A percentile compares a stretch with the other conserved stretches of the same genome.
These are phyloP conservation scores for Incurvaria masculella DNA, from an alignment of 2,888 invertebrate species.

Conservation along the genomic window DNA sequence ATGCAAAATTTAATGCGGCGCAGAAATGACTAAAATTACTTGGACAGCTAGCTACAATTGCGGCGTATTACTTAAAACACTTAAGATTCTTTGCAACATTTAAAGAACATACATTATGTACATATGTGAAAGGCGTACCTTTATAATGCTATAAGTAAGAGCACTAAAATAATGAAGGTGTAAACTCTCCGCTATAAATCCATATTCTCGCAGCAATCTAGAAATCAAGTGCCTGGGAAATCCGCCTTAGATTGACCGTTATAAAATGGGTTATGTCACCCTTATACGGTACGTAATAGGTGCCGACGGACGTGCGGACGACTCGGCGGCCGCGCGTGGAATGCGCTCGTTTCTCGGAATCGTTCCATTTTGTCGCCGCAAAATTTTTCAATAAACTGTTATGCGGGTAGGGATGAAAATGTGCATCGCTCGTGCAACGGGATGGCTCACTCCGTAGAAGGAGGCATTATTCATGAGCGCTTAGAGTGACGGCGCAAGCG, in stretches of 20 bases:
- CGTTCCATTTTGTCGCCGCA: constrained; percentile 23
- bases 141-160: too few species aligned
- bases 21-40: too few species aligned
- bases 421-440: neutral
- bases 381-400: constrained; percentile 32
- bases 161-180: neutral
- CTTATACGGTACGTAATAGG: constrained; percentile 26
- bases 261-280: constrained; percentile 41
- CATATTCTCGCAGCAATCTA: constrained; percentile 8
- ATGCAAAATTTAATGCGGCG: too few species aligned
- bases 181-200: neutral
- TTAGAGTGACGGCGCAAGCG: neutral
- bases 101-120: too few species aligned
- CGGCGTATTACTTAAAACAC: too few species aligned
- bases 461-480: too few species aligned
- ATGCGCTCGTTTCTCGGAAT: constrained; percentile 8
- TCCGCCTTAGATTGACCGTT: constrained; percentile 31
- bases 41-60: too few species aligned
- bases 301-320: constrained; percentile 24
- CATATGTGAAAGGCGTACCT: too few species aligned
- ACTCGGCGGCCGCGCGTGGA: constrained; percentile 13
- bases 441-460: neutral
- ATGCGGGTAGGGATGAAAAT: constrained; percentile 16
- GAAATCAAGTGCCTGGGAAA: constrained; percentile 24
- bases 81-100: too few species aligned